A percentile compares a stretch with the other conserved stretches of the same genome.
Evolutionary conservation across 2,888 invertebrate species (phyloP).

Genomic region (Saturnia japonica): DNA sequence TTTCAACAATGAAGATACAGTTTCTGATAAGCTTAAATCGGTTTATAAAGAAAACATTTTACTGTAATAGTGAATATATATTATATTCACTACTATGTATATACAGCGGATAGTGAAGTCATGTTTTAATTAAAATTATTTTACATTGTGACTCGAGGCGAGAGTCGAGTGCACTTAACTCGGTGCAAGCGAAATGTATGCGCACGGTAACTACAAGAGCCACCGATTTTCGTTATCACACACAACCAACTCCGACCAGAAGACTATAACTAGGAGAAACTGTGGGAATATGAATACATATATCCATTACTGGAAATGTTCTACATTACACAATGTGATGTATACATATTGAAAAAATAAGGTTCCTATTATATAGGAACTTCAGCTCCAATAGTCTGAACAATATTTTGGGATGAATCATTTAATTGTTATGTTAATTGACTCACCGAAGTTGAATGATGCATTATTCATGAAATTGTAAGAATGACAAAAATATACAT

Average conservation of each 20-base stretch:
- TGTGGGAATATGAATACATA: conserved; percentile 33
- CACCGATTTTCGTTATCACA: conserved; percentile 34
- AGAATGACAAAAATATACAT: conserved; percentile 21
- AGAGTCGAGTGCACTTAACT: conserved; percentile 30
- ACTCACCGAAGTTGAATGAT: conserved; percentile 50
- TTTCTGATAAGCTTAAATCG: background rate
- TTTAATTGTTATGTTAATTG: conserved; percentile 46
- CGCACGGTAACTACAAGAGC: conserved; percentile 33
- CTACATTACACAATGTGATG: background rate
- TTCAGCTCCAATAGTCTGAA: background rate
- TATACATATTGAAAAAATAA: background rate
- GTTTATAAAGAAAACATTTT: conserved; percentile 16
- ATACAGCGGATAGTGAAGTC: conserved; percentile 44
- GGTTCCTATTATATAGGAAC: background rate
- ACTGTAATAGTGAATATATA: conserved; percentile 16
- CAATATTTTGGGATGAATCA: conserved; percentile 41
- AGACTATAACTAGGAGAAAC: conserved; percentile 37
- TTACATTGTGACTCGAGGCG: conserved; percentile 40
- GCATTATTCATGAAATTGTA: conserved; percentile 53
- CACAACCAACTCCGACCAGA: conserved; percentile 35
- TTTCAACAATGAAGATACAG: background rate
- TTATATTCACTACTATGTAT: background rate
- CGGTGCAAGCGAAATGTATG: conserved; percentile 32
- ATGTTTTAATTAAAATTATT: conserved; percentile 50
- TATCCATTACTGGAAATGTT: conserved; percentile 9